A percentile compares a stretch with the other conserved stretches of the same genome.
Evolutionary conservation across 2,888 invertebrate genomes (phyloP).

Genomic region (Synanthedon andrenaeformis): DNA sequence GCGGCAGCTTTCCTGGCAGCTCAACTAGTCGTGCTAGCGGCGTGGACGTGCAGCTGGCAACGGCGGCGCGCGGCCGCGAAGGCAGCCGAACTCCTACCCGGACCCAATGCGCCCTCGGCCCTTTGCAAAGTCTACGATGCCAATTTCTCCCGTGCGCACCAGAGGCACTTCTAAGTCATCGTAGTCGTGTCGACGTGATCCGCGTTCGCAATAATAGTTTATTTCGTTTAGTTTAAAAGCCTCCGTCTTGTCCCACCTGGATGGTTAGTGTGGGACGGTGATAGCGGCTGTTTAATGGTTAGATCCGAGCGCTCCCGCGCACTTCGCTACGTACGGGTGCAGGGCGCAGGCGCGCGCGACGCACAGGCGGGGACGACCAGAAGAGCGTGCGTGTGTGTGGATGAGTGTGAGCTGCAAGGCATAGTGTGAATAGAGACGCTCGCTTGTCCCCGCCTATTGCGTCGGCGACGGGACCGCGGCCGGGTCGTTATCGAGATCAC

Average conservation of each 20-base stretch:
- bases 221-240: slow-evolving; percentile 56
- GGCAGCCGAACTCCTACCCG: slow-evolving; percentile 76
- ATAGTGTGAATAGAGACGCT: slow-evolving; percentile 35
- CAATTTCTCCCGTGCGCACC: slow-evolving; percentile 82
- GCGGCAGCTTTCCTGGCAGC: slow-evolving; percentile 87
- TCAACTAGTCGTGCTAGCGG: slow-evolving; percentile 87
- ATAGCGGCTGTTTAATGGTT: slow-evolving; percentile 58
- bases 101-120: slow-evolving; percentile 67
- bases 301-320: slow-evolving; percentile 46
- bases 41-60: slow-evolving; percentile 91
- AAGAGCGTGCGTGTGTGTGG: slow-evolving; percentile 53
- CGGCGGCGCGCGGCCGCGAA: slow-evolving; percentile 76
- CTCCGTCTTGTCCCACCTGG: slow-evolving; percentile 54
- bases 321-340: slow-evolving; percentile 35
- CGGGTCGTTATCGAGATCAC: slow-evolving; percentile 64
- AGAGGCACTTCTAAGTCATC: slow-evolving; percentile 62
- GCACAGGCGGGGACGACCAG: slow-evolving; percentile 64
- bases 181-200: slow-evolving; percentile 51
- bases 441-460: slow-evolving; percentile 66
- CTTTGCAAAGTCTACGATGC: slow-evolving; percentile 91
- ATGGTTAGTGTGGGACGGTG: slow-evolving; percentile 44
- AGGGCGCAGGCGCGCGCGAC: slow-evolving; percentile 38
- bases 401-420: slow-evolving; percentile 44
- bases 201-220: slow-evolving; percentile 66
- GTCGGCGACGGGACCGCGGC: slow-evolving; percentile 58